Evolutionary conservation across 2,113 vertebrate species (phyloP).

Genomic region (Callospermophilus lateralis): DNA sequence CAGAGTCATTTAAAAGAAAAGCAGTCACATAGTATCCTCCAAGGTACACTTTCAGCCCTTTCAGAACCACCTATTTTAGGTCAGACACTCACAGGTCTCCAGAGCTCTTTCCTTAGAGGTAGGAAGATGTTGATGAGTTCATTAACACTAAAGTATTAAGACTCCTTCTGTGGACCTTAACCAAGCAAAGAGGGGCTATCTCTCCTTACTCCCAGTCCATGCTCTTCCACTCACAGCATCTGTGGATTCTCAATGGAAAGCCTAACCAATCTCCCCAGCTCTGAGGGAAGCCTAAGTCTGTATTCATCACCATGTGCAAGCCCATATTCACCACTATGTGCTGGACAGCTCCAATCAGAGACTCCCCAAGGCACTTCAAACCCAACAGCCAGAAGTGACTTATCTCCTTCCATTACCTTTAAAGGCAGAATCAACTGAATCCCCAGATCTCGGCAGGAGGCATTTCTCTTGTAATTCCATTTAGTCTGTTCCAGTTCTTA

Average conservation of each 20-base stretch:
- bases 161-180: not conserved
- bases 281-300: not conserved
- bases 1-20: not conserved
- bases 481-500: conserved; percentile 8
- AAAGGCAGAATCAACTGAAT: not conserved
- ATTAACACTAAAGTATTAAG: not conserved
- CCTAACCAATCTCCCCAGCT: not conserved
- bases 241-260: not conserved
- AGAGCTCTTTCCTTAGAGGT: not conserved
- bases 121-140: not conserved
- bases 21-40: not conserved
- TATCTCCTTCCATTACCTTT: not conserved
- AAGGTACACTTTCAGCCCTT: not conserved
- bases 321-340: not conserved
- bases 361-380: not conserved
- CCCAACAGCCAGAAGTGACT: not conserved
- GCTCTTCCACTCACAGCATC: not conserved
- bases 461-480: conserved; percentile 1
- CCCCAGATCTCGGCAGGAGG: not conserved
- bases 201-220: not conserved
- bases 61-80: conserved; percentile 17
- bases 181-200: not conserved
- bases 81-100: not conserved
- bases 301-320: not conserved
- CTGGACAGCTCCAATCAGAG: conserved; percentile 21